Conservation (phyloP, 2,797 vertebrate genomes). For the Macrochelys suwanniensis region DNA sequence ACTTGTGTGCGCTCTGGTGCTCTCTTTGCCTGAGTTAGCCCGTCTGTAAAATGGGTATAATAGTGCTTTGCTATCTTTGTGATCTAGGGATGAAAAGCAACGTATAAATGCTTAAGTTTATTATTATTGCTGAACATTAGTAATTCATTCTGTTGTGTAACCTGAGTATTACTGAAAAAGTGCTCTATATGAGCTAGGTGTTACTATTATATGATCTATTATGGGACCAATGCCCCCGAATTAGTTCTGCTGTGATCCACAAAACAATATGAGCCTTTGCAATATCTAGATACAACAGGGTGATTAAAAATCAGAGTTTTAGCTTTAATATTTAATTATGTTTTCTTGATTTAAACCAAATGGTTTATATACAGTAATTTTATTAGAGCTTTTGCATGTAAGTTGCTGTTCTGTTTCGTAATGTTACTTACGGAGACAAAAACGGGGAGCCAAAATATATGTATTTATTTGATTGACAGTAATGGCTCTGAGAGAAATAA, state of each 20-base stretch:
- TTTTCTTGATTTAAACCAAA: slow-evolving; percentile 31
- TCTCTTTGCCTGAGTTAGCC: neutral
- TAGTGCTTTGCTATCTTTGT: neutral
- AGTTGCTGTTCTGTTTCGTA: slow-evolving; percentile 64
- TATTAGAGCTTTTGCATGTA: slow-evolving; percentile 50
- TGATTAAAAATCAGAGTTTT: slow-evolving; percentile 34
- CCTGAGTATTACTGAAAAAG: neutral
- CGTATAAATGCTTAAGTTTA: neutral
- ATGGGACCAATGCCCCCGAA: neutral
- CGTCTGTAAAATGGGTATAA: accelerated
- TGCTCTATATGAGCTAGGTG: neutral
- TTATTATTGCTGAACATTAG: neutral
- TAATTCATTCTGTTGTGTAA: neutral
- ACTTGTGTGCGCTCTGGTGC: neutral
- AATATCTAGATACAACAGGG: neutral
- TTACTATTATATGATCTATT: neutral
- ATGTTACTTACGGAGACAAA: slow-evolving; percentile 63
- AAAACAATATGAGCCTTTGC: neutral
- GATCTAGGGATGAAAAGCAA: neutral
- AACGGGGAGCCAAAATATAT: slow-evolving; percentile 65
- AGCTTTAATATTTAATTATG: neutral
- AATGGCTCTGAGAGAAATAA: slow-evolving; percentile 68
- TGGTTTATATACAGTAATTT: slow-evolving; percentile 62
- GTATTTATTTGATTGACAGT: slow-evolving; percentile 71
- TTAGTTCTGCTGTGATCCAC: neutral